Evolutionary conservation across 1,140 invertebrate genomes (phyloP).

Genomic region (Drosophila mayri): DNA sequence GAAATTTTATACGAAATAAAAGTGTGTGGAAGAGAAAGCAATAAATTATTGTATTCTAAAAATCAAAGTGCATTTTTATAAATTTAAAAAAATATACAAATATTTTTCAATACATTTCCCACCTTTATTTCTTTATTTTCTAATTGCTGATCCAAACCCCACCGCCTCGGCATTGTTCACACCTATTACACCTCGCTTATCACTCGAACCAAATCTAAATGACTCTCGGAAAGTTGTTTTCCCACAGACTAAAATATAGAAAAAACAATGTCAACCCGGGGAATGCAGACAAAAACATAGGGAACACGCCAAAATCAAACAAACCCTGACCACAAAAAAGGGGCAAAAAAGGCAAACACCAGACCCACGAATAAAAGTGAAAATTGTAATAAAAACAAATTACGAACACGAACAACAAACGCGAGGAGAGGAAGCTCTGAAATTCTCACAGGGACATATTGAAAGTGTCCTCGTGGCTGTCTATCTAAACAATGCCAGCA

Average conservation of each 20-base stretch:
- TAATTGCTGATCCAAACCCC: background rate
- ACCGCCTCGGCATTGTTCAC: slow-evolving; percentile 17
- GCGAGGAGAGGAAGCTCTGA: slow-evolving; percentile 22
- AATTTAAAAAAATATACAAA: too few species aligned
- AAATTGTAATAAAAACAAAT: slow-evolving; percentile 83
- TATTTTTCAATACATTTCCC: too few species aligned
- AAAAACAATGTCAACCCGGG: slow-evolving; percentile 36
- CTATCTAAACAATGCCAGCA: slow-evolving; percentile 74
- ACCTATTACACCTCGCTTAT: slow-evolving; percentile 45
- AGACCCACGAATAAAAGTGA: slow-evolving; percentile 53
- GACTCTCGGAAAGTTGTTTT: slow-evolving; percentile 43
- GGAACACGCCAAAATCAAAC: slow-evolving; percentile 60
- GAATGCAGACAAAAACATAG: slow-evolving; percentile 39
- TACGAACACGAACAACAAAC: slow-evolving; percentile 57
- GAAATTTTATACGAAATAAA: background rate
- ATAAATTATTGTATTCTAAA: background rate
- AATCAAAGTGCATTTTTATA: background rate
- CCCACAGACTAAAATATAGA: slow-evolving; percentile 29
- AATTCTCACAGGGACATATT: slow-evolving; percentile 66
- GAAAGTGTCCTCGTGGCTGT: slow-evolving; percentile 63
- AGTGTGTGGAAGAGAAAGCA: background rate
- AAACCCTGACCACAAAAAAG: slow-evolving; percentile 28
- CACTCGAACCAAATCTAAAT: slow-evolving; percentile 36
- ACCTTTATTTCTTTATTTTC: background rate
- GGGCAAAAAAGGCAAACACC: background rate